Evolutionary conservation across 2,797 vertebrate species (phyloP).

Genomic region (Geotrypetes seraphini): DNA sequence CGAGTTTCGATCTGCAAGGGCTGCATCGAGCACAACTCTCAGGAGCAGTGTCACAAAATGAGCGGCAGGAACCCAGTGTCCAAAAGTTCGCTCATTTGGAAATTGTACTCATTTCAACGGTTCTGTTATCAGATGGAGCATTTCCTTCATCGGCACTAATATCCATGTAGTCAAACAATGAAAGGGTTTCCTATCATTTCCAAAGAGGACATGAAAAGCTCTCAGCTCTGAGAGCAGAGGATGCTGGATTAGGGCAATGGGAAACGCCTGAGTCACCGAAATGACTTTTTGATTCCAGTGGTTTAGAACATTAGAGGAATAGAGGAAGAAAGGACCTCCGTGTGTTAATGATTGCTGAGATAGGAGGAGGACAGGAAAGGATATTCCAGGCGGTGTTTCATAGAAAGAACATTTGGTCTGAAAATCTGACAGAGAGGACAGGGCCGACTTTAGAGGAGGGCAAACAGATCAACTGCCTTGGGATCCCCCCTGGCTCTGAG

Average conservation of each 20-base stretch:
- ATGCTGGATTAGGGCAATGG: conserved; percentile 70
- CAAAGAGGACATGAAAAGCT: conserved; percentile 68
- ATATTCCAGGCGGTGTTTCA: conserved; percentile 1
- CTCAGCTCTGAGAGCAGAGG: conserved; percentile 63
- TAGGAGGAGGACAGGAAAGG: conserved; percentile 36
- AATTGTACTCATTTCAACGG: conserved; percentile 48
- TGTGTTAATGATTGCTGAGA: conserved; percentile 20
- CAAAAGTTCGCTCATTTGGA: conserved; percentile 40
- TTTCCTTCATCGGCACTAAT: conserved; percentile 71
- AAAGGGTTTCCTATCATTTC: conserved; percentile 70
- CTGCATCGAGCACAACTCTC: background rate
- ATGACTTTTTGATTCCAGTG: conserved; percentile 61
- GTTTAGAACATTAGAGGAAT: conserved; percentile 38
- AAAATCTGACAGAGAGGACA: conserved; percentile 9
- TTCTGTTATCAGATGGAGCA: conserved; percentile 67
- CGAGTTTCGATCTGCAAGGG: background rate
- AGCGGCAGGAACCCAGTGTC: conserved; percentile 30
- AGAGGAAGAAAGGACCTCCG: conserved; percentile 19
- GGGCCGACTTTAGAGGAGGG: too few species aligned
- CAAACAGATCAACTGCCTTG: too few species aligned
- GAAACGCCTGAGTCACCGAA: conserved; percentile 66
- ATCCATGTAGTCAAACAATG: conserved; percentile 67
- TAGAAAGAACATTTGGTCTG: conserved; percentile 8
- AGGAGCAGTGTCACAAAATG: conserved; percentile 2
- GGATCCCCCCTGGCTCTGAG: too few species aligned